These are phyloP conservation scores for Gnathonemus echidnorhynchus DNA, from an alignment of 2,113 vertebrate species.

Conservation along the genomic window DNA sequence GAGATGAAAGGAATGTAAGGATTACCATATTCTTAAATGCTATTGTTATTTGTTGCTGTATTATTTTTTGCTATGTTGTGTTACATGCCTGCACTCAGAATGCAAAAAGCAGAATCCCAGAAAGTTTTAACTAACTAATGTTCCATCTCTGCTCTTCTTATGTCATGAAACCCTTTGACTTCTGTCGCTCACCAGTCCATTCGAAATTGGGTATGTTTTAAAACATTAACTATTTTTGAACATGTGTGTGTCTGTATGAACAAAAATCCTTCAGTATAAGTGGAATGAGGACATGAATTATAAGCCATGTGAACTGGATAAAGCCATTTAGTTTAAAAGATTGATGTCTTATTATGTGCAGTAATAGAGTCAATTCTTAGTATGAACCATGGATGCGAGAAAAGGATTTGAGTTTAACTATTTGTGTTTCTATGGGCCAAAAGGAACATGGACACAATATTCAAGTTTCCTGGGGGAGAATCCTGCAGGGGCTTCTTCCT, in stretches of 20 bases:
- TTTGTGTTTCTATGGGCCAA: slow-evolving; percentile 5
- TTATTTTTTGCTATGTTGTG: neutral
- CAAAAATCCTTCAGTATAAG: neutral
- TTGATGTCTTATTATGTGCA: neutral
- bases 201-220: slow-evolving; percentile 45
- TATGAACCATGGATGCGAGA: neutral
- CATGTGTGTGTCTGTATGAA: neutral
- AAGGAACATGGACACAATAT: slow-evolving; percentile 73
- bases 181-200: slow-evolving; percentile 38
- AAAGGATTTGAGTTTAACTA: neutral
- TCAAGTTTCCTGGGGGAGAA: slow-evolving; percentile 68
- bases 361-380: neutral
- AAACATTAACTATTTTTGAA: neutral
- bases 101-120: neutral
- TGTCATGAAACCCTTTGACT: neutral
- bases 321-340: neutral
- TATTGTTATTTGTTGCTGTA: neutral
- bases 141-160: neutral
- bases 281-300: neutral
- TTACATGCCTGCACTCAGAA: neutral
- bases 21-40: neutral
- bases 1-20: neutral
- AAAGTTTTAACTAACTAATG: neutral
- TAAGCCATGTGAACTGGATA: neutral
- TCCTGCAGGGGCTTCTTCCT: slow-evolving; percentile 70